These are phyloP conservation scores for Drosophila trapezifrons DNA, from an alignment of 1,140 invertebrate genomes.

Conservation along the genomic window DNA sequence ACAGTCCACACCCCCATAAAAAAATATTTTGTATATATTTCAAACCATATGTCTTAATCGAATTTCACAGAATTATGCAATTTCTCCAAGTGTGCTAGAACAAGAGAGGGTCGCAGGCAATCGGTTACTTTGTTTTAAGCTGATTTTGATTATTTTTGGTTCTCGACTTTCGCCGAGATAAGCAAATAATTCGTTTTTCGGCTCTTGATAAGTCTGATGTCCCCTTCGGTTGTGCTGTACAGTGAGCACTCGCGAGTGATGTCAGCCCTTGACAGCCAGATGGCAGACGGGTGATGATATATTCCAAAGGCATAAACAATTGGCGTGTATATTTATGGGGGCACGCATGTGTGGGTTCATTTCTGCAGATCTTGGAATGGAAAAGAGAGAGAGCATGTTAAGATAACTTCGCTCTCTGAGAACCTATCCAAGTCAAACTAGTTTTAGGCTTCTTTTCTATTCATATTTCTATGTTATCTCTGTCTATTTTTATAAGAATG, in stretches of 20 bases:
- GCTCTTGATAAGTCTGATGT: slow-evolving; percentile 23
- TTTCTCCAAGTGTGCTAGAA: slow-evolving; percentile 10
- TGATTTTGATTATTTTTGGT: slow-evolving; percentile 56
- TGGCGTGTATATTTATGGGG: not conserved
- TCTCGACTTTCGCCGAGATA: slow-evolving; percentile 67
- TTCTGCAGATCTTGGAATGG: slow-evolving; percentile 8
- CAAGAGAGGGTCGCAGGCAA: slow-evolving; percentile 3
- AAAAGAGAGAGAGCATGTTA: slow-evolving; percentile 2
- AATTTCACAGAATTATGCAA: not conserved
- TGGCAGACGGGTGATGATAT: not conserved
- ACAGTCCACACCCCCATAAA: not conserved
- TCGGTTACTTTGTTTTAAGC: slow-evolving; percentile 42
- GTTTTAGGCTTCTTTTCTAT: slow-evolving; percentile 9
- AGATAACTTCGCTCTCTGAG: not conserved
- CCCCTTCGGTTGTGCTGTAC: slow-evolving; percentile 17
- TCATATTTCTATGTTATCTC: slow-evolving; percentile 4
- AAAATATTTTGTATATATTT: not conserved
- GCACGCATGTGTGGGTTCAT: not conserved
- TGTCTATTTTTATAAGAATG: not conserved
- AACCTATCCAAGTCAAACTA: not conserved
- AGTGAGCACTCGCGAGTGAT: slow-evolving; percentile 19
- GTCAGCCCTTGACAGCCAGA: not conserved
- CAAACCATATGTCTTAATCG: no score
- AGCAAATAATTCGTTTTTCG: slow-evolving; percentile 45
- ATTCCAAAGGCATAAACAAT: not conserved